A percentile compares a stretch with the other conserved stretches of the same genome.
Evolutionary conservation across 1,140 invertebrate species (phyloP).

Genomic region (Conus ventricosus): DNA sequence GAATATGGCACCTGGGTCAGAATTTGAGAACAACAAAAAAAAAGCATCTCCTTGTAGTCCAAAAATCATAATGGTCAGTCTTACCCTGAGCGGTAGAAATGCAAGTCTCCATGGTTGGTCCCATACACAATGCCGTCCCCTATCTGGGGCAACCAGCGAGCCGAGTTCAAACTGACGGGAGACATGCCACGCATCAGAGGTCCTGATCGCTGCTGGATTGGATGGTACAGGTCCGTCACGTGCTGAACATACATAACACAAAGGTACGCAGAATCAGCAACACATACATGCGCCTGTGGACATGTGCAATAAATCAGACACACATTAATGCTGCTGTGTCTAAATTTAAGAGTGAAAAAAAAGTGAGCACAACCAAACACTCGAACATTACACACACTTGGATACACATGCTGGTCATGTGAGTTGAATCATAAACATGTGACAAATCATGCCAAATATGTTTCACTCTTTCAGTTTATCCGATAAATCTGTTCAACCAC

Average conservation of each 20-base stretch:
- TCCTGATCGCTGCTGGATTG: conserved; percentile 18
- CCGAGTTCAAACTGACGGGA: conserved; percentile 86
- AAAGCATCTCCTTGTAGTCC: too few relatives aligned
- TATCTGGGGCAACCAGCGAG: conserved; percentile 86
- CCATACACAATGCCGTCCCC: conserved; percentile 90
- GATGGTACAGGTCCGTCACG: conserved; percentile 81
- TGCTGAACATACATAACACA: conserved; percentile 74
- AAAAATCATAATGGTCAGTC: neutral
- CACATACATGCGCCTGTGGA: neutral
- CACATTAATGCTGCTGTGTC: neutral
- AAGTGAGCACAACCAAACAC: too few relatives aligned
- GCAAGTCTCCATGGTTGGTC: conserved; percentile 88
- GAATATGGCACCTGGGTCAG: too few relatives aligned
- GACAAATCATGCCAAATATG: too few relatives aligned
- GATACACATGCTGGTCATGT: too few relatives aligned
- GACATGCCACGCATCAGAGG: conserved; percentile 62
- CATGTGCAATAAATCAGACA: neutral
- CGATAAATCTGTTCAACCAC: too few relatives aligned
- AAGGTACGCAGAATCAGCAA: conserved; percentile 41
- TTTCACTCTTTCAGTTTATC: too few relatives aligned
- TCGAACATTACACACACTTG: too few relatives aligned
- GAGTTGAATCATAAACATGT: too few relatives aligned
- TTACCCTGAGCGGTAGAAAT: conserved; percentile 77
- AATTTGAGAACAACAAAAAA: too few relatives aligned
- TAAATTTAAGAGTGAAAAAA: neutral